A percentile compares a stretch with the other conserved stretches of the same genome.
Evolutionary conservation across 1,140 invertebrate genomes (phyloP).

Genomic region (Micrasema longulum): DNA sequence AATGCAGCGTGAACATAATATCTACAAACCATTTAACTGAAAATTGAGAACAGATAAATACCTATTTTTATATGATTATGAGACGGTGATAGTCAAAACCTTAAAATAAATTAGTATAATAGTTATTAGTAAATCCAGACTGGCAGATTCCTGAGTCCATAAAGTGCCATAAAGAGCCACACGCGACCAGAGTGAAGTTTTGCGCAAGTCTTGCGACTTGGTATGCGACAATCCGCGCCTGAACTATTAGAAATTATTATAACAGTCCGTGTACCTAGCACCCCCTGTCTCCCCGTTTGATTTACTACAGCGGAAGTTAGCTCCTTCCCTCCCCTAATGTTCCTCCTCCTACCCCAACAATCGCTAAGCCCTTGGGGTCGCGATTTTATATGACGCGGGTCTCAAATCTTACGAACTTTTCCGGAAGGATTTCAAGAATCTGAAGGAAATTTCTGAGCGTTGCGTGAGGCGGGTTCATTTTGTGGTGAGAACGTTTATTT

Average conservation of each 20-base stretch:
- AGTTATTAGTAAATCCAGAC: background rate
- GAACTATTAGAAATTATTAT: slow-evolving; percentile 55
- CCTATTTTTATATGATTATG: too few relatives aligned
- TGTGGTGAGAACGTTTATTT: slow-evolving; percentile 20
- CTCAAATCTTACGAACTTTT: slow-evolving; percentile 37
- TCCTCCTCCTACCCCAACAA: slow-evolving; percentile 13
- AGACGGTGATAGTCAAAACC: background rate
- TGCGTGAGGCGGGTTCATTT: slow-evolving; percentile 23
- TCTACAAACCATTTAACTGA: too few relatives aligned
- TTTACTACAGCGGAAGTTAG: slow-evolving; percentile 49
- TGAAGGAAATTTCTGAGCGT: background rate
- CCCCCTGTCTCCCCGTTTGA: slow-evolving; percentile 41
- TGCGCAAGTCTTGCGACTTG: slow-evolving; percentile 49
- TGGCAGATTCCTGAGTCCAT: slow-evolving; percentile 53
- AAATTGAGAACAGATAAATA: too few relatives aligned
- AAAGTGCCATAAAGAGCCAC: slow-evolving; percentile 62
- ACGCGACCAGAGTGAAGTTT: slow-evolving; percentile 33
- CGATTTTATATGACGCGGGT: slow-evolving; percentile 21
- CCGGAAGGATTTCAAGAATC: slow-evolving; percentile 26
- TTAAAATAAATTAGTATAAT: background rate
- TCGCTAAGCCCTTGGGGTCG: slow-evolving; percentile 12
- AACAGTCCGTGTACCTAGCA: slow-evolving; percentile 26
- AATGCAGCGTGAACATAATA: too few relatives aligned
- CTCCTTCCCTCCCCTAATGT: slow-evolving; percentile 53
- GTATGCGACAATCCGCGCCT: slow-evolving; percentile 62